phyloP scores from a whole-genome alignment of 2,888 invertebrate genomes.

The Microctonus hyperodae region DNA sequence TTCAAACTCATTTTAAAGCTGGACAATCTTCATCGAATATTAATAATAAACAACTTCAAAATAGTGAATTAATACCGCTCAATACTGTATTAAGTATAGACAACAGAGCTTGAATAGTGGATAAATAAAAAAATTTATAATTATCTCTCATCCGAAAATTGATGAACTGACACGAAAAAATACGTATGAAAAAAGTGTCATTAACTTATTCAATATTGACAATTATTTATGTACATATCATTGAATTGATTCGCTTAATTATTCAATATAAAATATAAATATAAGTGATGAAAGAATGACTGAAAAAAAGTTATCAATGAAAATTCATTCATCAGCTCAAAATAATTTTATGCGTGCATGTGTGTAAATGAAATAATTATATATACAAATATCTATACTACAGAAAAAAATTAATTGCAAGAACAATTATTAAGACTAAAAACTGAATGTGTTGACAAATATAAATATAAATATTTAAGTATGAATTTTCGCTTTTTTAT shows the following conservation, averaged over 20 bases:
- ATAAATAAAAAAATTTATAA: not conserved
- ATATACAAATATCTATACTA: not conserved
- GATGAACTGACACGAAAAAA: too few relatives aligned
- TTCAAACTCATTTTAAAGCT: not conserved
- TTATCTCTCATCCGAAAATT: too few relatives aligned
- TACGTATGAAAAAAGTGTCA: too few relatives aligned
- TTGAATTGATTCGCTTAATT: not conserved
- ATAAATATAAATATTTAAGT: too few relatives aligned
- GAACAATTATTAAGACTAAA: not conserved
- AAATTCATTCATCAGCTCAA: not conserved
- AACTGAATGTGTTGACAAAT: not conserved
- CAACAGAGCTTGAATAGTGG: not conserved
- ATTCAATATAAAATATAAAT: not conserved
- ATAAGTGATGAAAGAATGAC: not conserved
- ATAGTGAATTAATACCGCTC: conserved; percentile 53
- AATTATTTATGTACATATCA: not conserved
- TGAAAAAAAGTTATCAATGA: not conserved
- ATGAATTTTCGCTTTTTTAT: too few relatives aligned
- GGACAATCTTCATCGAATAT: conserved; percentile 2
- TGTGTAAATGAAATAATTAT: too few relatives aligned
- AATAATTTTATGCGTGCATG: too few relatives aligned
- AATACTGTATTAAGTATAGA: not conserved
- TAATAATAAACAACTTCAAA: conserved; percentile 37
- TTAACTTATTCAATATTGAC: too few relatives aligned
- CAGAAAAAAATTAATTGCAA: not conserved